Conservation (phyloP, 2,888 invertebrate genomes). For the Hydropsyche betteni region DNA sequence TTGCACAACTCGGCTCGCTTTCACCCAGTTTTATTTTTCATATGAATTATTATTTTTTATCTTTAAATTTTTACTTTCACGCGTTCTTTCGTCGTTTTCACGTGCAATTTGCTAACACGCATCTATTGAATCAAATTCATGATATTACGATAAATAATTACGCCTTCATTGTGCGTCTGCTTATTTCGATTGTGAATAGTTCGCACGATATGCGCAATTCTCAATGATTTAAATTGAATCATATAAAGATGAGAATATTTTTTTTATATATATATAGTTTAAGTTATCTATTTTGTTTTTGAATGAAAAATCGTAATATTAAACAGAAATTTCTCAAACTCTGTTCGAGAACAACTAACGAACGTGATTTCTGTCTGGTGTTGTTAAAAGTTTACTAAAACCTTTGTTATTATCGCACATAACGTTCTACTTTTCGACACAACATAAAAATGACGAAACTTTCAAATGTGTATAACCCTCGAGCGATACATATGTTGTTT, state of each 20-base stretch:
- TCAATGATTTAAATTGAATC: no score
- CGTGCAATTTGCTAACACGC: neutral
- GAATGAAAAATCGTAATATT: neutral
- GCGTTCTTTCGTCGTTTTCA: neutral
- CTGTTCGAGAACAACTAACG: neutral
- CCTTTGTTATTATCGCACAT: slow-evolving; percentile 21
- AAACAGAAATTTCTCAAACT: neutral
- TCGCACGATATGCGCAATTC: no score
- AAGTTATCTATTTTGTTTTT: no score
- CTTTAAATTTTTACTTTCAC: slow-evolving; percentile 14
- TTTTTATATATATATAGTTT: neutral
- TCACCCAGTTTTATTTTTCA: slow-evolving; percentile 7
- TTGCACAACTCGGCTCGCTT: slow-evolving; percentile 4
- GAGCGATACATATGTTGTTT: neutral
- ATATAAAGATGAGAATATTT: neutral
- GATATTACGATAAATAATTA: neutral
- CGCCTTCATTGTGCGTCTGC: no score
- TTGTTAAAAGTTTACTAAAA: slow-evolving; percentile 13
- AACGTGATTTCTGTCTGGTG: slow-evolving; percentile 17
- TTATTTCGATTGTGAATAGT: no score
- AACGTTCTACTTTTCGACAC: neutral
- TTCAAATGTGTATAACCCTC: slow-evolving; percentile 17
- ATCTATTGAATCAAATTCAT: neutral
- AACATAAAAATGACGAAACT: slow-evolving; percentile 3
- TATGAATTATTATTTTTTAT: no score